Evolutionary conservation across 1,140 invertebrate species (phyloP).

Genomic region (Drosophila subpulchrella): DNA sequence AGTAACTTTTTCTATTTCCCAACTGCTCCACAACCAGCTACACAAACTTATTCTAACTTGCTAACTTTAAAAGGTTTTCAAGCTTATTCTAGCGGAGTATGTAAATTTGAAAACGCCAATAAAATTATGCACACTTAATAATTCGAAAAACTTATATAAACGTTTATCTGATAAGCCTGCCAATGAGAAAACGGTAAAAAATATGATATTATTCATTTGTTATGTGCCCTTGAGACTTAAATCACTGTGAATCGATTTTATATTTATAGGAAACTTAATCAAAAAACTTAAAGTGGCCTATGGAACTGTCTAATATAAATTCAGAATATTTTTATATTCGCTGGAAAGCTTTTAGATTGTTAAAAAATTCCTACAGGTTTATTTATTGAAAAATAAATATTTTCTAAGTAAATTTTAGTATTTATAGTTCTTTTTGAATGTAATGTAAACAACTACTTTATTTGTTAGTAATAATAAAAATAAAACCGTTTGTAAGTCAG

Average conservation of each 20-base stretch:
- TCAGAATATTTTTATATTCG: background rate
- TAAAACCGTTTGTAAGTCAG: background rate
- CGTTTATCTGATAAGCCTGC: slow-evolving; percentile 6
- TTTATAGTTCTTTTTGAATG: background rate
- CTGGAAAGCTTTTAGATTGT: background rate
- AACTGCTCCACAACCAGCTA: slow-evolving; percentile 44
- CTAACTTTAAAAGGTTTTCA: slow-evolving; percentile 17
- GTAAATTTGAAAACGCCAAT: slow-evolving; percentile 39
- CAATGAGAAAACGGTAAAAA: slow-evolving; percentile 32
- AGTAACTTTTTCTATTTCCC: slow-evolving; percentile 10
- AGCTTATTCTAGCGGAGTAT: slow-evolving; percentile 48
- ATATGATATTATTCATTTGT: background rate
- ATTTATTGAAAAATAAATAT: background rate
- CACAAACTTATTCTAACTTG: slow-evolving; percentile 20
- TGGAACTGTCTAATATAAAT: background rate
- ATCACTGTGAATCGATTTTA: background rate
- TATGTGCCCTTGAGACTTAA: too few species aligned
- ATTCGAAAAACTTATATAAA: slow-evolving; percentile 22
- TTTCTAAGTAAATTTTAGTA: background rate
- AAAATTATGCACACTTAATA: slow-evolving; percentile 18
- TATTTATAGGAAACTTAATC: background rate
- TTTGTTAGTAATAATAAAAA: background rate
- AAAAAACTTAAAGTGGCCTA: background rate
- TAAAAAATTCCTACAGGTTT: background rate
- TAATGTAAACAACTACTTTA: background rate